Conservation (phyloP, 64 coral and sea anemone genomes). For the Stichodactyla mertensii region DNA sequence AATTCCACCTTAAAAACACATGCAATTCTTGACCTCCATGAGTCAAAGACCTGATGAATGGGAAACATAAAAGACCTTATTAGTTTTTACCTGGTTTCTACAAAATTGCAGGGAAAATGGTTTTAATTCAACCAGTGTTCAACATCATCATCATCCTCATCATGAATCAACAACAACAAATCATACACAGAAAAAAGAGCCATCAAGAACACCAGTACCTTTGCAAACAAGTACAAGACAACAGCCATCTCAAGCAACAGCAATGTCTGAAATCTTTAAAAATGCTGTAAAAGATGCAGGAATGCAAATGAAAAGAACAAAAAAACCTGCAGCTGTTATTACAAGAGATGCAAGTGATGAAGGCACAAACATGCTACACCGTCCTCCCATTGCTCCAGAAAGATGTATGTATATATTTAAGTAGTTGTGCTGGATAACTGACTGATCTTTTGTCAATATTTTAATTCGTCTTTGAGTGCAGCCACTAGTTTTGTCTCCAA, state of each 20-base stretch:
- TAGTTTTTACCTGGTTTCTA: background rate
- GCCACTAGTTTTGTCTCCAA: too few species aligned
- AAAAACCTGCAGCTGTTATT: background rate
- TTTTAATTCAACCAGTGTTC: background rate
- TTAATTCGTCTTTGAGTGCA: too few species aligned
- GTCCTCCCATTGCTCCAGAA: slow-evolving; percentile 52
- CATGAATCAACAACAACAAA: background rate
- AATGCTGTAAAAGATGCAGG: slow-evolving; percentile 1
- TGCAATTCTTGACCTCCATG: too few species aligned
- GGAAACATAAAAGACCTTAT: too few species aligned
- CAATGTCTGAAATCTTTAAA: background rate
- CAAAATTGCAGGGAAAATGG: background rate
- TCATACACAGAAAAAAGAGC: background rate
- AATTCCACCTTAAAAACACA: too few species aligned
- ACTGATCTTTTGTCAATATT: too few species aligned
- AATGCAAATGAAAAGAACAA: background rate
- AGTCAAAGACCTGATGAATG: too few species aligned
- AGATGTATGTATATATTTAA: slow-evolving; percentile 37
- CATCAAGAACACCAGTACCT: background rate
- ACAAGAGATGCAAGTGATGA: slow-evolving; percentile 79
- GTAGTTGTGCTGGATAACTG: background rate
- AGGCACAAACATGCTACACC: slow-evolving; percentile 43
- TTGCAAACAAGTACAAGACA: background rate
- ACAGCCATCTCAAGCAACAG: background rate
- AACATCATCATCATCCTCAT: background rate